Evolutionary conservation across 2,113 vertebrate genomes (phyloP).

Genomic region (Leptocoma aspasia): DNA sequence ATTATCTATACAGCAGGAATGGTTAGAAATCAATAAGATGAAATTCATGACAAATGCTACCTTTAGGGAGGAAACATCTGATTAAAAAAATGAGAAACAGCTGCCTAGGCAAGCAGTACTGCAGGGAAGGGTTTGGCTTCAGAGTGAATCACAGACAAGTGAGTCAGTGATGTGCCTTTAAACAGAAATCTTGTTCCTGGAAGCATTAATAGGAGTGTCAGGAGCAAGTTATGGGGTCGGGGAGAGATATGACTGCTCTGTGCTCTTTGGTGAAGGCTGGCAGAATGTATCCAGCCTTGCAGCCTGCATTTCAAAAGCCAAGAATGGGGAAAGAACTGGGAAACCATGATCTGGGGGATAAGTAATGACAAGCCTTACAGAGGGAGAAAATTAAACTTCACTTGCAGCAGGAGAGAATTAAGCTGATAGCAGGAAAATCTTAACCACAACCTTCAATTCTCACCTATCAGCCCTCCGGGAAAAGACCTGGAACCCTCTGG

Average conservation of each 20-base stretch:
- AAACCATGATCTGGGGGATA: neutral
- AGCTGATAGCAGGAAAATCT: neutral
- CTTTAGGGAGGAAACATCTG: constrained; percentile 16
- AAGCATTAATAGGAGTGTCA: neutral
- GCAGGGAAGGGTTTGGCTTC: neutral
- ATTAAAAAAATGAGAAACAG: constrained; percentile 1
- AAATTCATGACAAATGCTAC: constrained; percentile 18
- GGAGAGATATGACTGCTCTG: neutral
- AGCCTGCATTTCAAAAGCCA: neutral
- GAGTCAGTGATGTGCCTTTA: neutral
- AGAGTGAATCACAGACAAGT: neutral
- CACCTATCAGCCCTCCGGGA: neutral
- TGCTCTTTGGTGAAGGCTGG: neutral
- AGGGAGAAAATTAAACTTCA: neutral
- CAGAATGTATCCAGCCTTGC: neutral
- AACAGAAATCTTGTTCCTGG: neutral
- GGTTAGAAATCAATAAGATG: neutral
- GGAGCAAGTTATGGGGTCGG: neutral
- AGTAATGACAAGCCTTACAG: neutral
- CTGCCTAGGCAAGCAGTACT: neutral
- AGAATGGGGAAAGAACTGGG: neutral
- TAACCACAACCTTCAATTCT: neutral
- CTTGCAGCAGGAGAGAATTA: neutral
- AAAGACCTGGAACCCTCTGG: neutral
- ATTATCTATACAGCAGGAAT: neutral